These are phyloP conservation scores for Cistogaster globosa DNA, from an alignment of 2,888 invertebrate species.

Conservation along the genomic window DNA sequence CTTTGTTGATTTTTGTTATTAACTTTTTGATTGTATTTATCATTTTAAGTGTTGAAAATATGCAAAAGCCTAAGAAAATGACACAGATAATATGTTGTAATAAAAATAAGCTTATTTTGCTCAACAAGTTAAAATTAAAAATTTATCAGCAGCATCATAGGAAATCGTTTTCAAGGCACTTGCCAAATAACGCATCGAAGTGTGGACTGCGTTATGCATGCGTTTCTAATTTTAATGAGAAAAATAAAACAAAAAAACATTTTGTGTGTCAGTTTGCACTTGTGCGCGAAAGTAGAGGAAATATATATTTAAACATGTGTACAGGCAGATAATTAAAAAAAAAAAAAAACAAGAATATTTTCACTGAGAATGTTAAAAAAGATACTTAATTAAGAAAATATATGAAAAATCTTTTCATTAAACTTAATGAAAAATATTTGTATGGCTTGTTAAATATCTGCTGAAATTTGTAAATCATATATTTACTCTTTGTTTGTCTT, in stretches of 20 bases:
- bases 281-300: background rate
- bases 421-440: background rate
- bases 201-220: constrained; percentile 38
- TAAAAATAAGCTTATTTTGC: constrained; percentile 59
- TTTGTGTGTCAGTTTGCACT: background rate
- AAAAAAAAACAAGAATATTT: background rate
- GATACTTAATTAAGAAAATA: background rate
- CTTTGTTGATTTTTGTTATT: too few species aligned
- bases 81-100: constrained; percentile 21
- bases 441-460: constrained; percentile 49
- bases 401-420: background rate
- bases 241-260: background rate
- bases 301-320: background rate
- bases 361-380: background rate
- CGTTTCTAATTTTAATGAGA: constrained; percentile 52
- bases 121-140: constrained; percentile 42
- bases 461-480: background rate
- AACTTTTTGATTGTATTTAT: too few species aligned
- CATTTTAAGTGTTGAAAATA: background rate
- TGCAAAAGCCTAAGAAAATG: constrained; percentile 23
- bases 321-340: background rate
- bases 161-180: constrained; percentile 56
- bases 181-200: constrained; percentile 55
- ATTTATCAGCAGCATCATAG: constrained; percentile 51
- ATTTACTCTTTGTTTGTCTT: constrained; percentile 44